Conservation (phyloP, 1,140 invertebrate species). For the Proctacanthus coquilletti region DNA sequence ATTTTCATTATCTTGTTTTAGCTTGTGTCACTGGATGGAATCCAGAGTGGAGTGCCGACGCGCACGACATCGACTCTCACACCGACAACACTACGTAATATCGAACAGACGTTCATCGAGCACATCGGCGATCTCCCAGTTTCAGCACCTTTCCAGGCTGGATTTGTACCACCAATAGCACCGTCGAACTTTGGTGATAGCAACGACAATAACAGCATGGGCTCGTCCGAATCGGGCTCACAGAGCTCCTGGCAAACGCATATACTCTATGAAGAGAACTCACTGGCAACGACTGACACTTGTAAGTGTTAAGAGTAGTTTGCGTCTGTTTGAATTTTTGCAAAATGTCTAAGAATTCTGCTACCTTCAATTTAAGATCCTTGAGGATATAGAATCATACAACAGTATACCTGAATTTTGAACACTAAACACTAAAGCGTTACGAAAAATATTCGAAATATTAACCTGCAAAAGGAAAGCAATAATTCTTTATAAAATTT, state of each 20-base stretch:
- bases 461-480: too few relatives aligned
- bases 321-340: too few relatives aligned
- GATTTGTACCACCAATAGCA: conserved; percentile 63
- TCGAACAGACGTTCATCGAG: conserved; percentile 70
- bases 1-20: too few relatives aligned
- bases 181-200: conserved; percentile 4
- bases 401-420: too few relatives aligned
- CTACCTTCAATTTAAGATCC: too few relatives aligned
- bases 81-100: conserved; percentile 78
- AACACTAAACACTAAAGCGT: too few relatives aligned
- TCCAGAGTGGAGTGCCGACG: conserved; percentile 73
- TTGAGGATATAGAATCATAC: too few relatives aligned
- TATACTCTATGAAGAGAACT: conserved; percentile 22
- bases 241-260: conserved; percentile 18
- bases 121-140: conserved; percentile 45
- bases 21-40: conserved; percentile 65
- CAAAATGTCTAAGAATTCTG: too few relatives aligned
- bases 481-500: too few relatives aligned
- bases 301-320: conserved; percentile 22
- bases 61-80: conserved; percentile 83
- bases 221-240: conserved; percentile 18
- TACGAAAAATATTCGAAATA: too few relatives aligned
- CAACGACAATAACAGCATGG: conserved; percentile 6
- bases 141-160: conserved; percentile 68
- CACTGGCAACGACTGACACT: conserved; percentile 22